These are phyloP conservation scores for Dolichotis patagonum DNA, from an alignment of 2,113 vertebrate genomes.

Conservation along the genomic window DNA sequence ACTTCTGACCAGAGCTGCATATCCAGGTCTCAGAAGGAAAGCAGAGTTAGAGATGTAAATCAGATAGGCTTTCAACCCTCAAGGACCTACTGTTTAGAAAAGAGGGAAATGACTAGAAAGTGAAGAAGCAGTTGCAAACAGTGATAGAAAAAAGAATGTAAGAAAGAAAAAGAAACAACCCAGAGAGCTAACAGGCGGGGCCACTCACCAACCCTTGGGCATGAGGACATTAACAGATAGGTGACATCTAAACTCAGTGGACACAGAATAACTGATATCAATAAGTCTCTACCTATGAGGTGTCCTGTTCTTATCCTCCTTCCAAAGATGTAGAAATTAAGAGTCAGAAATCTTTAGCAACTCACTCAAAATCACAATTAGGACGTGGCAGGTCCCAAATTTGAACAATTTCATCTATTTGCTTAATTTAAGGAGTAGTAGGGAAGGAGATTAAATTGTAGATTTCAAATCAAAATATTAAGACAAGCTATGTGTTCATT, in stretches of 20 bases:
- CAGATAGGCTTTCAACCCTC: not conserved
- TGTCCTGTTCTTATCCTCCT: not conserved
- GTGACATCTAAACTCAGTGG: not conserved
- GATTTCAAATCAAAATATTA: conserved; percentile 48
- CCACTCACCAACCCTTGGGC: not conserved
- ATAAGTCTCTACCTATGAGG: not conserved
- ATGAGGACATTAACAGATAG: not conserved
- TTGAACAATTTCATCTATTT: not conserved
- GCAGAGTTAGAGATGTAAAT: not conserved
- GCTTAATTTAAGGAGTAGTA: not conserved
- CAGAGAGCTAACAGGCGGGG: not conserved
- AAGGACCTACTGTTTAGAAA: not conserved
- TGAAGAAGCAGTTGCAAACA: not conserved
- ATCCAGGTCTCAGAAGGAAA: conserved; percentile 11
- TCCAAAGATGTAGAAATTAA: not conserved
- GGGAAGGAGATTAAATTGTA: not conserved
- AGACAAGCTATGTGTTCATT: conserved; percentile 10
- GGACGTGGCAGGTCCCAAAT: not conserved
- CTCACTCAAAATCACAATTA: not conserved
- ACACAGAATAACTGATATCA: not conserved
- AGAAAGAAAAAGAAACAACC: not conserved
- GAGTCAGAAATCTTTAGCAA: not conserved
- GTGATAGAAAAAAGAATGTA: not conserved
- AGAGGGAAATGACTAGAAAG: not conserved
- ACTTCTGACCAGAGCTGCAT: not conserved